Evolutionary conservation across 2,888 invertebrate genomes (phyloP).

Genomic region (Tenodera sinensis): DNA sequence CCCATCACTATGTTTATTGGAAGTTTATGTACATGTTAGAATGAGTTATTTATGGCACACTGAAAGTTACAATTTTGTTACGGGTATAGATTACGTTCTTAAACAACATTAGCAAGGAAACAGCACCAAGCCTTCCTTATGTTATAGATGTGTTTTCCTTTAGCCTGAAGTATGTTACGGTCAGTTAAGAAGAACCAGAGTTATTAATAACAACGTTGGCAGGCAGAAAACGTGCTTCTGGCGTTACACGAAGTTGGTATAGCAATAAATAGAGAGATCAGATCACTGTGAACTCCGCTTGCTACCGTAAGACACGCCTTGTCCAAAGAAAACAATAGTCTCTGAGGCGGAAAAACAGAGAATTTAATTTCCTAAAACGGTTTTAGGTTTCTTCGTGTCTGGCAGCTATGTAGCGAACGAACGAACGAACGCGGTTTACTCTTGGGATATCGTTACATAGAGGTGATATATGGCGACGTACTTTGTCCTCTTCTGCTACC

Average conservation of each 20-base stretch:
- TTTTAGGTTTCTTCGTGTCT: background rate
- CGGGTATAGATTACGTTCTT: no score
- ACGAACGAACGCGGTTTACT: background rate
- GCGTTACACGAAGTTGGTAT: background rate
- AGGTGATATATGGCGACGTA: background rate
- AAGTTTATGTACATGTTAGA: no score
- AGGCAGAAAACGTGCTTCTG: background rate
- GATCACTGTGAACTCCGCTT: background rate
- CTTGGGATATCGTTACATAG: background rate
- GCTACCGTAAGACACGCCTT: background rate
- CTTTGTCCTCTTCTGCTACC: background rate
- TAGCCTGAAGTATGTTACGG: background rate
- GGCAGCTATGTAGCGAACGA: background rate
- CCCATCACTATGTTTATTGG: no score
- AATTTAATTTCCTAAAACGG: background rate
- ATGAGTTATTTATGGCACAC: no score
- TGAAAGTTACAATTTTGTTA: no score
- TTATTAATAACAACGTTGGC: background rate
- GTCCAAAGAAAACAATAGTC: background rate
- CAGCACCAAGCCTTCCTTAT: no score
- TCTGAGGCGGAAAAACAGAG: background rate
- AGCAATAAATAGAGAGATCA: background rate
- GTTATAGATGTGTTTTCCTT: background rate
- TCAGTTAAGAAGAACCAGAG: background rate
- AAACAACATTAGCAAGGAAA: no score